Conservation (phyloP, 1,140 invertebrate genomes). For the Carcinoscorpius rotundicauda region DNA sequence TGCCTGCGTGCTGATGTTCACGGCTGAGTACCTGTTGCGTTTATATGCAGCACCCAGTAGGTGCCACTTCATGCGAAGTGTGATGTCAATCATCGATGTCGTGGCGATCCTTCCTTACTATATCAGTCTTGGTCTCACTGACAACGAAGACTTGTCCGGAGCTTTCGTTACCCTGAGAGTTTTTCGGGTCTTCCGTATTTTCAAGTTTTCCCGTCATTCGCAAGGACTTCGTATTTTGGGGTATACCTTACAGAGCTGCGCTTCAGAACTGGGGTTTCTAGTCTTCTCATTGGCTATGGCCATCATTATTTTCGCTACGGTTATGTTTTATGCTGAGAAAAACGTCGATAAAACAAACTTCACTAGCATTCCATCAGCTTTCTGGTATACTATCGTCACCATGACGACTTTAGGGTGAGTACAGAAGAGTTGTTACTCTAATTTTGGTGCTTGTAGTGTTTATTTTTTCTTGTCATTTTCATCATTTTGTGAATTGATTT, state of each 20-base stretch:
- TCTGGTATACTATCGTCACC: constrained; percentile 99
- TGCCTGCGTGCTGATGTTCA: constrained; percentile 99
- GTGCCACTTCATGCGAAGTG: constrained; percentile 91
- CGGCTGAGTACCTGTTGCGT: constrained; percentile 90
- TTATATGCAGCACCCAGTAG: constrained; percentile 95
- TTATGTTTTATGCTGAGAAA: constrained; percentile 99
- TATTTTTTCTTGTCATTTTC: no score
- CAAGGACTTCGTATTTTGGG: constrained; percentile 96
- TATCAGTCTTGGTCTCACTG: constrained; percentile 89
- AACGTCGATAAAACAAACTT: constrained; percentile 91
- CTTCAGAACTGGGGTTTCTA: constrained; percentile 96
- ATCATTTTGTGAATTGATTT: no score
- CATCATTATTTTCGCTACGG: constrained; percentile 96
- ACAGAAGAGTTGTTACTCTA: not conserved
- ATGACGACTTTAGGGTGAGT: constrained; percentile 99
- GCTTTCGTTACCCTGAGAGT: constrained; percentile 98
- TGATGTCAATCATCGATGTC: constrained; percentile 99
- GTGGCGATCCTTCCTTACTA: constrained; percentile 99
- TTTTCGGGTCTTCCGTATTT: constrained; percentile 97
- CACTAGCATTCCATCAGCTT: constrained; percentile 96
- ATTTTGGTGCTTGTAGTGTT: no score
- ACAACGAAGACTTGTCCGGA: constrained; percentile 97
- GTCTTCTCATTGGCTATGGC: constrained; percentile 99
- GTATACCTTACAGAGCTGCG: constrained; percentile 98
- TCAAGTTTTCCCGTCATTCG: constrained; percentile 99